Evolutionary conservation across 2,797 vertebrate species (phyloP), one percentile per base, ranked within the genome.

Genomic region (Crenuchus spilurus): DNA sequence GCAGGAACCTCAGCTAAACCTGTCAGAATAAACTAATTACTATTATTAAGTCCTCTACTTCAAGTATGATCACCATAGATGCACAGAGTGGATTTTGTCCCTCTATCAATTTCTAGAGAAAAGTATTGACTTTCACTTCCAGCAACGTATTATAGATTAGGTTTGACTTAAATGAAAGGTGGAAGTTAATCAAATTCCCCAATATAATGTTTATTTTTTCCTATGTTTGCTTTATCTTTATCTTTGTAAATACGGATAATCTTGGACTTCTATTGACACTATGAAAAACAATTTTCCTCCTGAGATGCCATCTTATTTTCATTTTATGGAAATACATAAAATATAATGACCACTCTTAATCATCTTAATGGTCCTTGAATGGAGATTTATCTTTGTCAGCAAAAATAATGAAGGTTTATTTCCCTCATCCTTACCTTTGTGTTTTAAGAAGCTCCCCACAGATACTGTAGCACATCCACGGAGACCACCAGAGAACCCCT

Each of bases 11-110:
- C 14, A 66, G 42, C 54, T 44, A 61, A 74, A 71, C 61, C 28
- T 78, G 61, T 73, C 76, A 76, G 37, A 39, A 39, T 58, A 44
- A 75, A 68, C 41, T 80, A 61, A 80, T 78, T 70, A 75, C 63
- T 68, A 39, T 82, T 77, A 74, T 80, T 78, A 72, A 74, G 74
- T 79, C 33, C 22, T 58, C 52, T 62, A 51, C 44, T 63, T 65
- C 49, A 62, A 70, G 58, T 52, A 16, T 20, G 58, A 39, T 68
- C 39, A 70, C 48, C 62, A 55, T 58, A 55, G 73, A 67, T 62
- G 10, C 35, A 46, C 42, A 30, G 51, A 73, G 70, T 75, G 9
- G 58, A 72, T 63, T 68, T 52, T 66, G 39, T 35, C 72, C 6
- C 14, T 55, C 13, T 74, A 31, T 54, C 51, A 51, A 30, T 73